Percentiles rank a stretch among this genome's conserved stretches.
phyloP scores from a whole-genome alignment of 2,797 vertebrate genomes.

The Sternarchorhynchus goeldii region DNA sequence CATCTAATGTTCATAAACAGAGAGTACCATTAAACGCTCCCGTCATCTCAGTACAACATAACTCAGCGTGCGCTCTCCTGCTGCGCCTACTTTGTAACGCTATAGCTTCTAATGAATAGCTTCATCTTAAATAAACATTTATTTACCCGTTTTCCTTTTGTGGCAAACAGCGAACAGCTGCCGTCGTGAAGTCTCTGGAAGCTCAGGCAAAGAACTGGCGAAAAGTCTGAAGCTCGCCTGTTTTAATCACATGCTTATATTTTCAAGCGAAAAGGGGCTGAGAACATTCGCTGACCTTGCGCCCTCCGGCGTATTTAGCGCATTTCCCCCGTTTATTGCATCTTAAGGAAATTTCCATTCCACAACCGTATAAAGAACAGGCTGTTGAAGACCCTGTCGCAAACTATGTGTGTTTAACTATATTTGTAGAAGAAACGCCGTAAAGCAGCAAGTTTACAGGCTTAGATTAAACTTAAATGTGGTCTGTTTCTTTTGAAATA shows the following conservation, averaged over 20 bases:
- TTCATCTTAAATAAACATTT: slow-evolving; percentile 1
- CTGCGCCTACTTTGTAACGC: not conserved
- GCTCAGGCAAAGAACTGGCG: slow-evolving; percentile 27
- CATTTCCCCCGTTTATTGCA: slow-evolving; percentile 8
- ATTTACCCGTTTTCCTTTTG: slow-evolving; percentile 38
- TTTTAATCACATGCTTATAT: slow-evolving; percentile 63
- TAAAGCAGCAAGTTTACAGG: too few species aligned
- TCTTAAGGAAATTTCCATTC: slow-evolving; percentile 17
- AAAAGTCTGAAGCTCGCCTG: slow-evolving; percentile 42
- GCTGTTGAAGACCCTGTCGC: not conserved
- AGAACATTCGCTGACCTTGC: slow-evolving; percentile 25
- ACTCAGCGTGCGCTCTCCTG: too few species aligned
- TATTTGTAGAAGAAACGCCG: too few species aligned
- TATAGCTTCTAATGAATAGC: not conserved
- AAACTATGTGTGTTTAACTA: not conserved
- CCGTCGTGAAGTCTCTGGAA: slow-evolving; percentile 39
- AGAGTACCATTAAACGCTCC: not conserved
- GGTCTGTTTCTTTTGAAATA: too few species aligned
- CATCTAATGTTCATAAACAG: not conserved
- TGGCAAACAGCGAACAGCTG: slow-evolving; percentile 10
- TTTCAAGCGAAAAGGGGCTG: slow-evolving; percentile 38
- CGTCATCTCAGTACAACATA: not conserved
- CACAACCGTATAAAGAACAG: slow-evolving; percentile 9
- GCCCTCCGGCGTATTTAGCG: slow-evolving; percentile 35
- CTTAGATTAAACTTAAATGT: too few species aligned